phyloP scores from a whole-genome alignment of 1,140 invertebrate species.

The Caenorhabditis remanei region DNA sequence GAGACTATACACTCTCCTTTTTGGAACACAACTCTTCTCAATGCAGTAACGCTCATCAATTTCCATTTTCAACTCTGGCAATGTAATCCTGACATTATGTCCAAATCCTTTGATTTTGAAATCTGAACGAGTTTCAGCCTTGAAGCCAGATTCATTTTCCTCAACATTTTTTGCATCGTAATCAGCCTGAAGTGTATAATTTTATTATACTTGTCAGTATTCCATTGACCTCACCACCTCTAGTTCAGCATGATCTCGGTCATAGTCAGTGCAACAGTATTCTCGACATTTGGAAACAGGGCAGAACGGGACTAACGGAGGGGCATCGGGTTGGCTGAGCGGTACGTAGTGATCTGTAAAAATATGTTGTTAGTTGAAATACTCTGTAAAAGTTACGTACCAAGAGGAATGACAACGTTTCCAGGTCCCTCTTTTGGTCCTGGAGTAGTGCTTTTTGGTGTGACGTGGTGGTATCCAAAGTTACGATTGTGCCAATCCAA shows the following conservation, averaged over 20 bases:
- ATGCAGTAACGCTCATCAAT: constrained; percentile 75
- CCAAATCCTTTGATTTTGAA: constrained; percentile 37
- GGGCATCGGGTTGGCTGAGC: constrained; percentile 49
- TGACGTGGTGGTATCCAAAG: constrained; percentile 66
- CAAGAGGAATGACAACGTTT: constrained; percentile 29
- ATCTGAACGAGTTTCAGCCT: constrained; percentile 22
- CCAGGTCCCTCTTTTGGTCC: background rate
- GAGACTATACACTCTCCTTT: constrained; percentile 71
- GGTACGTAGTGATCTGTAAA: constrained; percentile 54
- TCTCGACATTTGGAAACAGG: constrained; percentile 34
- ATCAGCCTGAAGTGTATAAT: background rate
- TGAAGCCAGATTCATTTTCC: background rate
- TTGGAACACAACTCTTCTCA: constrained; percentile 68
- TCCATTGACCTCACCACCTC: background rate
- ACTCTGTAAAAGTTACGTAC: background rate
- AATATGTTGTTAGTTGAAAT: no score
- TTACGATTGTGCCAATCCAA: constrained; percentile 77
- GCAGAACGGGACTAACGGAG: constrained; percentile 37
- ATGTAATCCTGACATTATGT: constrained; percentile 33
- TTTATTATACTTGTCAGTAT: background rate
- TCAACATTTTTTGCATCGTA: constrained; percentile 9
- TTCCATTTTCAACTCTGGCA: constrained; percentile 70
- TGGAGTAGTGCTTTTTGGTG: background rate
- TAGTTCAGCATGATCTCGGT: constrained; percentile 20
- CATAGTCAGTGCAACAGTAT: constrained; percentile 55